These are phyloP conservation scores for Zoanthus solanderi DNA, from an alignment of 92 coral and sea anemone genomes.

Conservation along the genomic window DNA sequence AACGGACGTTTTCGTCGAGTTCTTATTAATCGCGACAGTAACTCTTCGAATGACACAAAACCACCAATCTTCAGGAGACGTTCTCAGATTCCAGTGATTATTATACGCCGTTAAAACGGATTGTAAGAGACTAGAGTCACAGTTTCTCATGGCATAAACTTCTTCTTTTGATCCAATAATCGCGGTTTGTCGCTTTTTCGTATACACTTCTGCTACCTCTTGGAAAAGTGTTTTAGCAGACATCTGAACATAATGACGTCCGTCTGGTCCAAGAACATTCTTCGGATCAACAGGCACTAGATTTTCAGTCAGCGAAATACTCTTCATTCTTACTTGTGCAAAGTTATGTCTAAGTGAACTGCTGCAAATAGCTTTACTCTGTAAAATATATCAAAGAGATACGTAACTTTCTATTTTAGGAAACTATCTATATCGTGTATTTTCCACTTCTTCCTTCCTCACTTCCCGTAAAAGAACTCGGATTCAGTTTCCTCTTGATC, in stretches of 20 bases:
- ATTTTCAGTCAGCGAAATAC: background rate
- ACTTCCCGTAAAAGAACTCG: no score
- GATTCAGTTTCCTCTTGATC: no score
- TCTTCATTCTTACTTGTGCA: background rate
- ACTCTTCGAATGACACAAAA: slow-evolving; percentile 72
- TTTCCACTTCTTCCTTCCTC: no score
- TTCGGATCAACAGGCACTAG: background rate
- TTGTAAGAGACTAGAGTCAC: slow-evolving; percentile 59
- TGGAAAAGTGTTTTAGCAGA: slow-evolving; percentile 14
- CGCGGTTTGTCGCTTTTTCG: background rate
- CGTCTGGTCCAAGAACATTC: background rate
- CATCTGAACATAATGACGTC: background rate
- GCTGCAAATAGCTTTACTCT: no score
- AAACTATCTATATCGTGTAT: no score
- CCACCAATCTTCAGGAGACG: slow-evolving; percentile 89
- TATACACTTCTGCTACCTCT: background rate
- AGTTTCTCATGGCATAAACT: background rate
- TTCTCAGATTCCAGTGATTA: slow-evolving; percentile 76
- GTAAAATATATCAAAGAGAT: no score
- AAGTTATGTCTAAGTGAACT: no score
- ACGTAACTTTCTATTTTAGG: no score
- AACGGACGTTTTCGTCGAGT: slow-evolving; percentile 57
- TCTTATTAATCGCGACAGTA: slow-evolving; percentile 63
- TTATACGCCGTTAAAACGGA: slow-evolving; percentile 71
- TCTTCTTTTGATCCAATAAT: slow-evolving; percentile 27